Evolutionary conservation across 2,888 invertebrate genomes (phyloP), one percentile per base, ranked within the genome.

Genomic region (Rhagophthalmus giganteus): DNA sequence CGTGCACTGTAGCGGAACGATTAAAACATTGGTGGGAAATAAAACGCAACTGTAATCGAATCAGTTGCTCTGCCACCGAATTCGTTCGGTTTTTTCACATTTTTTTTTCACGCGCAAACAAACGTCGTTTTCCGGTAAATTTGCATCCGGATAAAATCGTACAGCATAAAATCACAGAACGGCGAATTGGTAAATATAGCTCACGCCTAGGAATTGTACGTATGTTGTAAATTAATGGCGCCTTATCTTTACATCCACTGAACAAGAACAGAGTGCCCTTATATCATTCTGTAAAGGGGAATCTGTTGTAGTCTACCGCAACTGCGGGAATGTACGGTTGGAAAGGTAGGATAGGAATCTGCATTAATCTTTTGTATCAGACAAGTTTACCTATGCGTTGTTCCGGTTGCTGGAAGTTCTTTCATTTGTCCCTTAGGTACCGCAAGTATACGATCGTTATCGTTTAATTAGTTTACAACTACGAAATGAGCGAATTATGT

Each of bases 31-130:
- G 26, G 27, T 11, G 28, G n/a, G 27, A 39, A 9, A 39, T 39
- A 39, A 39, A 39, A 28, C 39, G 28, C 28, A 28, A 39, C 16
- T 16, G 39, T 25, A 39, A 39, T 39, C 14, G 39, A 39, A 39
- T 28, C 39, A 39, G 3, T 5, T 10, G 9, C 2, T 20, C 7
- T 6, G 24, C 1, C 9, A n/a, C n/a, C n/a, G n/a, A n/a, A n/a
- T n/a, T n/a, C n/a, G n/a, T n/a, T n/a, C n/a, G n/a, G n/a, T n/a
- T n/a, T n/a, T n/a, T n/a, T n/a, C n/a, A n/a, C n/a, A n/a, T n/a
- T n/a, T n/a, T n/a, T n/a, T n/a, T n/a, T n/a, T n/a, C n/a, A n/a
- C n/a, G n/a, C n/a, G n/a, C n/a, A n/a, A n/a, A n/a, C n/a, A n/a
- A n/a, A n/a, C n/a, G n/a, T n/a, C n/a, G n/a, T n/a, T n/a, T n/a